phyloP scores from a whole-genome alignment of 2,888 invertebrate genomes.

The Empis livida region DNA sequence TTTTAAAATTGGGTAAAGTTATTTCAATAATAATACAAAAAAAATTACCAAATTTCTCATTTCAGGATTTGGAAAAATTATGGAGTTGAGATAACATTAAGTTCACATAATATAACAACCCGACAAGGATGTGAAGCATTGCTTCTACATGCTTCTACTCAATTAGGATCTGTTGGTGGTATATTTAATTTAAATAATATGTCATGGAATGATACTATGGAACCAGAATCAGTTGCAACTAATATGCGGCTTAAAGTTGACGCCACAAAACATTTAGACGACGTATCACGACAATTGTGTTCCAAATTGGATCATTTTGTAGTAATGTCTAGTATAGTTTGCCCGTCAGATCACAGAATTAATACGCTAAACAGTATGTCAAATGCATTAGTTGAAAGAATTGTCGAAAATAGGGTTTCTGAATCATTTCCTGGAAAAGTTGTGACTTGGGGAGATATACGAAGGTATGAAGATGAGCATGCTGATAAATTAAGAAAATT shows the following conservation, averaged over 20 bases:
- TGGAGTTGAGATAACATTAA: constrained; percentile 53
- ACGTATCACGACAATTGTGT: constrained; percentile 44
- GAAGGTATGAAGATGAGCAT: constrained; percentile 74
- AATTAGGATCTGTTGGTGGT: constrained; percentile 58
- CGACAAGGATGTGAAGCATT: constrained; percentile 54
- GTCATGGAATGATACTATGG: constrained; percentile 62
- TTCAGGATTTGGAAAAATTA: constrained; percentile 55
- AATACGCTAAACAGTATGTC: constrained; percentile 84
- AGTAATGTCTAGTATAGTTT: constrained; percentile 81
- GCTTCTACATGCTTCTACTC: constrained; percentile 45
- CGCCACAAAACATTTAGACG: constrained; percentile 69
- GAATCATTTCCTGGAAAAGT: constrained; percentile 68
- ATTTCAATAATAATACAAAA: neutral
- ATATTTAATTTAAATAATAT: constrained; percentile 86
- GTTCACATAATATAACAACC: constrained; percentile 57
- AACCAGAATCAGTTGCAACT: constrained; percentile 53
- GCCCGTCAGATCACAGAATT: constrained; percentile 82
- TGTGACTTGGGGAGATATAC: constrained; percentile 87
- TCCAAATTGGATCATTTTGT: constrained; percentile 60
- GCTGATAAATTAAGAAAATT: constrained; percentile 55
- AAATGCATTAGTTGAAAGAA: constrained; percentile 80
- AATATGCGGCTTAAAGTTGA: constrained; percentile 11
- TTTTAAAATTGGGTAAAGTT: constrained; percentile 47
- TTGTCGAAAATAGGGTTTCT: constrained; percentile 58
- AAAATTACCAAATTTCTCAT: neutral